Base-by-base conservation (phyloP, 2,888 invertebrate species). In the Corbicula japonica region DNA sequence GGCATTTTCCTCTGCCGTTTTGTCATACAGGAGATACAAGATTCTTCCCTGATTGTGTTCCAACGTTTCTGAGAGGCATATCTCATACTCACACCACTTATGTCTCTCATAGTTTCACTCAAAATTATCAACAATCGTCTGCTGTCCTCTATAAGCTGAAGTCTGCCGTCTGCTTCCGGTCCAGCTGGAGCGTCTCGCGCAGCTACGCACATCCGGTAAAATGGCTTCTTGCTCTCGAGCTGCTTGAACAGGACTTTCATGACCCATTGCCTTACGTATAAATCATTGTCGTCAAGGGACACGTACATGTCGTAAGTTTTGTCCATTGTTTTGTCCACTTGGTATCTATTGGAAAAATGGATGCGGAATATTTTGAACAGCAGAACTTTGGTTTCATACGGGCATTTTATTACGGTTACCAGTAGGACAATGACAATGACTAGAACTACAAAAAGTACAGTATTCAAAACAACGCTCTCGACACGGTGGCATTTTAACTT, bases 371-470 rank as follows among this genome's bases (percentile, higher is more conserved):
- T 73, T 50, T 79, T 82, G 52, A 65, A 85, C 3, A 84, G 44
- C 4, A 85, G 41, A 10, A 86, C 86, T 48, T 85, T 86, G 12
- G 85, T 85, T 54, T 82, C 86, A 48, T 85, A 86, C 6, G 86
- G 86, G 71, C 86, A 86, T 38, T 76, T 54, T 61, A 83, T 85
- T 4, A 85, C 83, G 46, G 84, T 85, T 10, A 86, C 44, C 15
- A 82, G 65, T 32, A 78, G 54, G 6, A 63, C 62, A 8, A 85
- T 63, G 15, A 83, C 80, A 35, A 85, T 32, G 12, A 71, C 56
- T 0, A 83, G 23, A 4, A 83, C 73, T 2, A 79, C 52, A 28
- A 80, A 71, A 18, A 86, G 71, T 0, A 79, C 70, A 0, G 84
- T 63, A 1, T 79, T 75, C 15, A 86, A 30, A 23, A 79, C 76